Evolutionary conservation across 2,888 invertebrate genomes (phyloP).

Genomic region (Acrobasis repandana): DNA sequence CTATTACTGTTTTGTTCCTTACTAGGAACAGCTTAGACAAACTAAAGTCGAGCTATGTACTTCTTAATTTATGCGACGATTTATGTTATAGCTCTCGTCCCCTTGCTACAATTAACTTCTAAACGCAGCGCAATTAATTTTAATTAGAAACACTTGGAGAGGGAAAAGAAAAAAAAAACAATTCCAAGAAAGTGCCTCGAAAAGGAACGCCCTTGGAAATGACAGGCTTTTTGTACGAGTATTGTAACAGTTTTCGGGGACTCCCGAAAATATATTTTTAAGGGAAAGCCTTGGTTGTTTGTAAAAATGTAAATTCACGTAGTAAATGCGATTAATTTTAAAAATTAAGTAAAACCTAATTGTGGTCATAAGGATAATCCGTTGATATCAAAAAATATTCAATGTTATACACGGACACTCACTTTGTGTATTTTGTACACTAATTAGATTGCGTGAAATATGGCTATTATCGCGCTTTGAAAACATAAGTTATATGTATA

Average conservation of each 20-base stretch:
- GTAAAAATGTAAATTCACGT: not conserved
- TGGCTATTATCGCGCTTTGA: too few relatives aligned
- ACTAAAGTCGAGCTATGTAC: slow-evolving; percentile 42
- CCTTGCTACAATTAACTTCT: slow-evolving; percentile 64
- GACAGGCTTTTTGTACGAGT: slow-evolving; percentile 14
- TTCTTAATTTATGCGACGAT: slow-evolving; percentile 57
- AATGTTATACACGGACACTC: too few relatives aligned
- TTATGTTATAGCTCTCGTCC: slow-evolving; percentile 55
- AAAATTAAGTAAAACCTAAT: too few relatives aligned
- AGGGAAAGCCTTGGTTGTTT: not conserved
- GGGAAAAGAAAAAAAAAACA: slow-evolving; percentile 47
- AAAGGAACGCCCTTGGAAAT: slow-evolving; percentile 26
- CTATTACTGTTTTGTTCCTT: too few relatives aligned
- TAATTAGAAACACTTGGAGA: slow-evolving; percentile 63
- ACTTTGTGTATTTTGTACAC: too few relatives aligned
- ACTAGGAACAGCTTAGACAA: not conserved
- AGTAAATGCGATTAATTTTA: not conserved
- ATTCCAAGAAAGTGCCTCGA: slow-evolving; percentile 42
- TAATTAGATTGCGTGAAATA: too few relatives aligned
- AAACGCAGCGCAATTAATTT: slow-evolving; percentile 66
- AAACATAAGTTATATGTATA: too few relatives aligned
- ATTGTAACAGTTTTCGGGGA: slow-evolving; percentile 5
- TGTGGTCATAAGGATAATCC: too few relatives aligned
- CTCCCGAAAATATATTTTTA: slow-evolving; percentile 7
- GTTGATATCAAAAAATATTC: too few relatives aligned